Evolutionary conservation across 2,797 vertebrate species (phyloP).

Genomic region (Xyrichtys novacula): DNA sequence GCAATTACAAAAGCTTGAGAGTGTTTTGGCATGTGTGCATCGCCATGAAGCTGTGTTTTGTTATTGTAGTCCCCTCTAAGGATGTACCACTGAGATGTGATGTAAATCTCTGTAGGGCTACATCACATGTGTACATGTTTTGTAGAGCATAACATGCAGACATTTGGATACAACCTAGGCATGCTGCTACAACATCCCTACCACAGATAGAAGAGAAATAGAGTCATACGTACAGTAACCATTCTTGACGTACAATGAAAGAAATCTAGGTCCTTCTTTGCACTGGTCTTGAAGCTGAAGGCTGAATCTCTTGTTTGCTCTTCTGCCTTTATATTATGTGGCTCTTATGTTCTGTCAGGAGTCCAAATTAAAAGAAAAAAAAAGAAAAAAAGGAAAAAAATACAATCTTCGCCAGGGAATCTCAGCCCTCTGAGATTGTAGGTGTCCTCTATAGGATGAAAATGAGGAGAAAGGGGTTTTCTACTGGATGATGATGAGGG

Average conservation of each 20-base stretch:
- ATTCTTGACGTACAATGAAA: conserved; percentile 89
- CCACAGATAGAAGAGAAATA: conserved; percentile 66
- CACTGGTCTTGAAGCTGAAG: conserved; percentile 80
- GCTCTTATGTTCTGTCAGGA: conserved; percentile 63
- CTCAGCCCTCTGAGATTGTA: conserved; percentile 85
- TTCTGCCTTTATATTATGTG: conserved; percentile 71
- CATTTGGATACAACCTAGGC: conserved; percentile 24
- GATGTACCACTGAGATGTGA: conserved; percentile 13
- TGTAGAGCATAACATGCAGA: conserved; percentile 34
- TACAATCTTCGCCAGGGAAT: conserved; percentile 80
- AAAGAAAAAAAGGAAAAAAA: conserved; percentile 83
- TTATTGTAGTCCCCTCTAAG: neutral
- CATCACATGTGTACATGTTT: conserved; percentile 54
- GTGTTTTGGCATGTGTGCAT: conserved; percentile 47
- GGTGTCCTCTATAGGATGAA: conserved; percentile 87
- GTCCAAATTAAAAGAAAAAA: conserved; percentile 83
- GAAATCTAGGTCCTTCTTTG: conserved; percentile 88
- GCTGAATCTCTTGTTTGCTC: conserved; percentile 68
- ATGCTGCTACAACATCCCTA: conserved; percentile 49
- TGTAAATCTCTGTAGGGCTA: conserved; percentile 41
- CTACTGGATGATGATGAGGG: conserved; percentile 85
- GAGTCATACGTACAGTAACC: conserved; percentile 90
- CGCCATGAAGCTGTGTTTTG: conserved; percentile 9
- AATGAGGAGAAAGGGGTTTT: conserved; percentile 85
- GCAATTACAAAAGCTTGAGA: conserved; percentile 25